Evolutionary conservation across 2,888 invertebrate species (phyloP).

Genomic region (Alsophila aescularia): DNA sequence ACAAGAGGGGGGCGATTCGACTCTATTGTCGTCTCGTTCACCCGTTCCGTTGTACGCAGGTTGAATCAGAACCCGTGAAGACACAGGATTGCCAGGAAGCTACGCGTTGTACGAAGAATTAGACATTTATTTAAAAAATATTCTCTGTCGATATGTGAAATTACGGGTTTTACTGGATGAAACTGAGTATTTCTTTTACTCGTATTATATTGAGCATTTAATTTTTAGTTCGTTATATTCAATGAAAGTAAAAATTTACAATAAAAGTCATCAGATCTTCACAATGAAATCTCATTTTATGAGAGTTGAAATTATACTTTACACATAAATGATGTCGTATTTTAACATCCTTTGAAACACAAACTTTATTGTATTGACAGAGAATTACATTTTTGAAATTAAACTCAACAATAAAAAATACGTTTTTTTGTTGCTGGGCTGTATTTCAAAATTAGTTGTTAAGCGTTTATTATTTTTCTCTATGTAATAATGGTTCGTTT

Average conservation of each 20-base stretch:
- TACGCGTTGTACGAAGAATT: conserved; percentile 17
- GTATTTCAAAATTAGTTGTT: conserved; percentile 21
- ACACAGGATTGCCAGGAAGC: conserved; percentile 33
- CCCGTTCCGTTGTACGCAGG: conserved; percentile 82
- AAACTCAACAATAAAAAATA: background rate
- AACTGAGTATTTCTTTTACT: too few species aligned
- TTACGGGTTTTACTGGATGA: background rate
- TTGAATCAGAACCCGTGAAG: conserved; percentile 81
- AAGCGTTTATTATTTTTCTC: conserved; percentile 33
- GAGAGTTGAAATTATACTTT: too few species aligned
- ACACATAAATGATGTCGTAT: too few species aligned
- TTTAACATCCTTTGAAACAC: background rate
- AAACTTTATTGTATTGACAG: conserved; percentile 6
- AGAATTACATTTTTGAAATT: conserved; percentile 10
- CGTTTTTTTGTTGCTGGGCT: conserved; percentile 7
- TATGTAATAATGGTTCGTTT: conserved; percentile 33
- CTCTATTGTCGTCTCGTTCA: conserved; percentile 75
- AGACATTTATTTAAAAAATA: conserved; percentile 20
- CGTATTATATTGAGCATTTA: too few species aligned
- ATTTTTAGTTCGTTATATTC: too few species aligned
- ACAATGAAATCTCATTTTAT: too few species aligned
- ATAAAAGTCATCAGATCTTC: too few species aligned
- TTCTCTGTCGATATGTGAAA: conserved; percentile 8
- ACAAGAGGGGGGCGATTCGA: conserved; percentile 79
- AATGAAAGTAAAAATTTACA: too few species aligned